These are phyloP conservation scores for Pterois miles DNA, from an alignment of 2,797 vertebrate species.

Conservation along the genomic window DNA sequence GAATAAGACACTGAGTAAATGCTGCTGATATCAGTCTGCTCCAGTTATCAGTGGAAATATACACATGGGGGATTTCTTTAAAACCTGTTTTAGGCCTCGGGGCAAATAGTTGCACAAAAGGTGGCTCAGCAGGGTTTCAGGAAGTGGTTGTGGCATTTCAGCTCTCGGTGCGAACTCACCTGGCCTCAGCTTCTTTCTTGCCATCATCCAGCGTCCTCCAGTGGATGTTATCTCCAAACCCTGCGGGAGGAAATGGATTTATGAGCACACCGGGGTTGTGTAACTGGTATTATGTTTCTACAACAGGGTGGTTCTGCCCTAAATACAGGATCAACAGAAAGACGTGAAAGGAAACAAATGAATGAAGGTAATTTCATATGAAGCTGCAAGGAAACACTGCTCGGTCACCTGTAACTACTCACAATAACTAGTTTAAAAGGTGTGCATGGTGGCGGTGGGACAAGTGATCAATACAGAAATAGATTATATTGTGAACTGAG, in stretches of 20 bases:
- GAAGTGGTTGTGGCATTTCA: not conserved
- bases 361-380: constrained; percentile 31
- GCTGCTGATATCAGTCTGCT: not conserved
- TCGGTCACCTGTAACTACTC: not conserved
- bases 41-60: not conserved
- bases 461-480: not conserved
- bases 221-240: constrained; percentile 96
- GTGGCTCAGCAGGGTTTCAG: not conserved
- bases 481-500: not conserved
- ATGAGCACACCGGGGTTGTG: constrained; percentile 15
- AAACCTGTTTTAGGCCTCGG: not conserved
- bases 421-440: not conserved
- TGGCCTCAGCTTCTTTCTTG: constrained; percentile 94
- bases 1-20: not conserved
- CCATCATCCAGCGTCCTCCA: constrained; percentile 97
- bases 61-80: not conserved
- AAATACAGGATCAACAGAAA: constrained; percentile 29
- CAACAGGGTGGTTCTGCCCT: constrained; percentile 43
- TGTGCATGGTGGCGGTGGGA: not conserved
- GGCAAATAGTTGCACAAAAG: not conserved
- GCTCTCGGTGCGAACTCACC: constrained; percentile 76
- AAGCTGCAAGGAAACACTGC: not conserved
- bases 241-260: constrained; percentile 68
- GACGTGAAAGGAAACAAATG: constrained; percentile 1
- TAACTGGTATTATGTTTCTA: constrained; percentile 26